phyloP scores from a whole-genome alignment of 2,888 invertebrate genomes.

The Callyntrura guangdongensis region DNA sequence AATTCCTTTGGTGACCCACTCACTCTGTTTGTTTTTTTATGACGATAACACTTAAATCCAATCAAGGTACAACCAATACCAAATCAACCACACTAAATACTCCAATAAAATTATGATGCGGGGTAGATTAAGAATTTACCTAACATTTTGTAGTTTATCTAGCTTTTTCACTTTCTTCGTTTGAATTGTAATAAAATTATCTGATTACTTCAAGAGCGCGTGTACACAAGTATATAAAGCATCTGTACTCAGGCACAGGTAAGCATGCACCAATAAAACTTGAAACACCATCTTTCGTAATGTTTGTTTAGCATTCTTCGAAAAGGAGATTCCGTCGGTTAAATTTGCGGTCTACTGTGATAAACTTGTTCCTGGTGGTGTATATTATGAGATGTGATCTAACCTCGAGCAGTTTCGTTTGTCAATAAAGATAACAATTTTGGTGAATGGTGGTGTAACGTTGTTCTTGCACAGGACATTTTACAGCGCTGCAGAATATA shows the following conservation, averaged over 20 bases:
- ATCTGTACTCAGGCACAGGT: not conserved
- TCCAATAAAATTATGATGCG: not conserved
- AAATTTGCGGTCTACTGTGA: slow-evolving; percentile 9
- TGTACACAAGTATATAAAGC: not conserved
- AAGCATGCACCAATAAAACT: not conserved
- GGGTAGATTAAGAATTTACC: too few species aligned
- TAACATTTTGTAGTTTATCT: too few species aligned
- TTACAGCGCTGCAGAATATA: not conserved
- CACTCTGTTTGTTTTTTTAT: not conserved
- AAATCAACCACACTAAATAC: not conserved
- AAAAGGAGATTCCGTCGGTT: slow-evolving; percentile 22
- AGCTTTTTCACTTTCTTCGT: slow-evolving; percentile 6
- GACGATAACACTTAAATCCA: not conserved
- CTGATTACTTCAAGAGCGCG: not conserved
- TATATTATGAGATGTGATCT: not conserved
- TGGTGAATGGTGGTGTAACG: slow-evolving; percentile 9
- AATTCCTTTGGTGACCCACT: not conserved
- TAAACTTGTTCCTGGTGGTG: slow-evolving; percentile 36
- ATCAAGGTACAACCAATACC: not conserved
- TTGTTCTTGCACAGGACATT: not conserved
- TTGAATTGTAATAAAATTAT: not conserved
- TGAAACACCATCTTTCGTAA: not conserved
- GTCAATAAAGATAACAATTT: slow-evolving; percentile 38
- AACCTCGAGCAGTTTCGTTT: slow-evolving; percentile 31
- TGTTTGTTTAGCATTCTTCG: slow-evolving; percentile 2